Evolutionary conservation across 2,113 vertebrate species (phyloP), one percentile per base, ranked within the genome.

Genomic region (Oceanodroma tethys): DNA sequence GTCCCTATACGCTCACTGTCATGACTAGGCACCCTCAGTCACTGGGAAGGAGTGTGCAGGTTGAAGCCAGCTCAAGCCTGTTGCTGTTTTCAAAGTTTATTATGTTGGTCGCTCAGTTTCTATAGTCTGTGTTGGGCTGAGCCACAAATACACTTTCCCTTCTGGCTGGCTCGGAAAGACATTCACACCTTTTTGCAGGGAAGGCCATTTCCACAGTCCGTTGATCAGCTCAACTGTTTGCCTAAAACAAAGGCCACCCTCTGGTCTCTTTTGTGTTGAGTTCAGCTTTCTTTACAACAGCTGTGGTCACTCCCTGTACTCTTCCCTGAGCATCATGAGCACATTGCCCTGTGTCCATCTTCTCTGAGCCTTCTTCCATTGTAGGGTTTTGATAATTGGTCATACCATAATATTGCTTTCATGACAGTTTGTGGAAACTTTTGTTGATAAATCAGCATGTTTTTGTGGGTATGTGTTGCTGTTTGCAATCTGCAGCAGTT

Each of bases 41-140:
- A 13, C 27, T 0, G 3, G 12, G 20, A 36, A 81, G 11, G 6
- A 38, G 8, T 36, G 38, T 1, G 0, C 36, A 21, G 32, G 32
- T 17, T 60, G 36, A 67, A 87, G 10, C 23, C 16, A 74, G 22
- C 22, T 63, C 47, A 63, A 50, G 8, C 7, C 6, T 2, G 1
- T 38, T 58, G 13, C 4, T 81, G 5, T 45, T 80, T 62, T 67
- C 43, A 42, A 76, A 63, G 23, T 60, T 83, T 32, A 14, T 50
- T 27, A 13, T 47, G 14, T 40, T 70, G 13, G 2, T 19, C 56
- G 22, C 20, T 91, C 34, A 70, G 16, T 9, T 73, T 72, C 81
- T 60, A 10, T 47, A 10, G 1, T 32, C 43, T 70, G 3, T 45
- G 7, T 43, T 65, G 34, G 9, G 14, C 34, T 74, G 34, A 43